Evolutionary conservation across 2,888 invertebrate genomes (phyloP).

Genomic region (Microchrysa polita): DNA sequence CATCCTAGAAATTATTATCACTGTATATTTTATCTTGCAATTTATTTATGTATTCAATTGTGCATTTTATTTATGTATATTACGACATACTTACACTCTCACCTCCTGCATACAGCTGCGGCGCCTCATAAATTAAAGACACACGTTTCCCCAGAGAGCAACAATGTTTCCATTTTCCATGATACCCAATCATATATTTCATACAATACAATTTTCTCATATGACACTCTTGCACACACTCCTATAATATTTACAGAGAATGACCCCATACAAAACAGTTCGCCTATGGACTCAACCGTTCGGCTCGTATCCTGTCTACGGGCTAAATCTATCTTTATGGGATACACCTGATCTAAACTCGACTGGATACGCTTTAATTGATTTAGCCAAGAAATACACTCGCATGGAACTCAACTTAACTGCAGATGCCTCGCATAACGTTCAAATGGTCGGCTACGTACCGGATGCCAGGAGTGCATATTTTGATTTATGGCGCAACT

Average conservation of each 20-base stretch:
- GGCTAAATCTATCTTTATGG: slow-evolving; percentile 69
- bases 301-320: slow-evolving; percentile 66
- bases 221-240: background rate
- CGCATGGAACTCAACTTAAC: slow-evolving; percentile 77
- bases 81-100: too few species aligned
- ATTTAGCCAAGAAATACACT: slow-evolving; percentile 69
- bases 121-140: too few species aligned
- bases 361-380: slow-evolving; percentile 70
- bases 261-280: slow-evolving; percentile 69
- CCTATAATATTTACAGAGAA: slow-evolving; percentile 64
- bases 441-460: slow-evolving; percentile 79
- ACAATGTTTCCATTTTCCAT: too few species aligned
- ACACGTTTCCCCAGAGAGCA: too few species aligned
- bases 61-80: too few species aligned
- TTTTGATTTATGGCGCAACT: slow-evolving; percentile 83
- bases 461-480: slow-evolving; percentile 80
- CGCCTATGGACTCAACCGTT: slow-evolving; percentile 68
- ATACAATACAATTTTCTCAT: too few species aligned
- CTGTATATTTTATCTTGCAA: too few species aligned
- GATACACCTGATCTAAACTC: slow-evolving; percentile 70
- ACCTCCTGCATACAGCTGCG: too few species aligned
- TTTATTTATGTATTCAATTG: too few species aligned
- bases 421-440: slow-evolving; percentile 72
- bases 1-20: too few species aligned
- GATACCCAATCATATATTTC: too few species aligned